These are phyloP conservation scores for Gymnarchus niloticus DNA, from an alignment of 2,113 vertebrate genomes.

Conservation along the genomic window DNA sequence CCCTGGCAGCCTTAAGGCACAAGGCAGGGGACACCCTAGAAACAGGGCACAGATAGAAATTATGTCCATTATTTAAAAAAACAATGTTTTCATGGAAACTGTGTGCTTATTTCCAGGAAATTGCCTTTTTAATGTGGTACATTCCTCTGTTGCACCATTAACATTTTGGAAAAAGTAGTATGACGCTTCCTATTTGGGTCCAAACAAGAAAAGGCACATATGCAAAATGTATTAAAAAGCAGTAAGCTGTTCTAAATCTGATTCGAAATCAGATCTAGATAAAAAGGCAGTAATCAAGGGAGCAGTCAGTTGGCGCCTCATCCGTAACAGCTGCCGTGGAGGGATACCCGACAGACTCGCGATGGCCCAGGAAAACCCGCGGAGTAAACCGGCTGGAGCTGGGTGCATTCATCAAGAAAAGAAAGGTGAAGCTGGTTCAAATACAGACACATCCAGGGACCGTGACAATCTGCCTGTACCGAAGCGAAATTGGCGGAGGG, in stretches of 20 bases:
- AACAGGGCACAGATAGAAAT: too few species aligned
- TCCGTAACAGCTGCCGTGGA: neutral
- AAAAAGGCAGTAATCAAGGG: neutral
- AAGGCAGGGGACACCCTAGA: too few species aligned
- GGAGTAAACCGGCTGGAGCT: neutral
- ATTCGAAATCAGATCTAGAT: neutral
- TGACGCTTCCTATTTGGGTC: neutral
- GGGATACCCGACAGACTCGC: neutral
- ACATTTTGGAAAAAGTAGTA: neutral
- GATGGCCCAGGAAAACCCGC: neutral
- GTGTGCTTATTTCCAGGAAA: neutral
- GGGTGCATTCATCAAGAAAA: neutral
- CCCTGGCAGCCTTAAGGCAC: too few species aligned
- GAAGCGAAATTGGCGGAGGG: neutral
- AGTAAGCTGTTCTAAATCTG: neutral
- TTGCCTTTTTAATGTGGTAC: neutral
- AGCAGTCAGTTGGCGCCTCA: neutral
- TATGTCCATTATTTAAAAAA: neutral
- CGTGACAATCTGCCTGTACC: neutral
- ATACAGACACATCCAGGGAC: neutral
- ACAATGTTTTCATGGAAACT: neutral
- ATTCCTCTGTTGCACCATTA: neutral
- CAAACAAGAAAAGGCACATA: neutral
- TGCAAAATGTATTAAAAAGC: neutral
- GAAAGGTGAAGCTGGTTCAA: neutral